Evolutionary conservation across 2,888 invertebrate species (phyloP), one percentile per base, ranked within the genome.

Genomic region (Proisotoma minuta): DNA sequence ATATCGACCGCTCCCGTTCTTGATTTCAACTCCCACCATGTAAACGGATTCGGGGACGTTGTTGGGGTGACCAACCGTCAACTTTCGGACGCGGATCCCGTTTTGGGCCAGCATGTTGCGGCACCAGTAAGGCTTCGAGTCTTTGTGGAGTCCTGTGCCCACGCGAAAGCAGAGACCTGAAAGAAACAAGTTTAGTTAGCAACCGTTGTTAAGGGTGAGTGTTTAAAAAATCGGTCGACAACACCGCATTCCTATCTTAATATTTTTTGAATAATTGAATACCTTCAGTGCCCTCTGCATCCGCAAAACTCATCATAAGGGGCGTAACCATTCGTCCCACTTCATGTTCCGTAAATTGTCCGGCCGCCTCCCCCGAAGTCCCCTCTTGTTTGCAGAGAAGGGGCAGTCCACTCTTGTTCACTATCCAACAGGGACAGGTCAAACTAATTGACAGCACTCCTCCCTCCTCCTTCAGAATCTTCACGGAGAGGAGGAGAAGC

Each of bases 331-430:
- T 90, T 71, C 96, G 48, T 18, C 67, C 73, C 5, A 69, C 84
- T 81, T 99, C 98, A 78, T 98, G 93, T 78, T 98, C 98, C 62
- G 87, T 87, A 77, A 89, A 91, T 80, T 97, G 97, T 1, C 96
- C 97, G 34, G 78, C 76, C 5, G 91, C 89, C 67, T 89, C 87
- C 26, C 80, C 77, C 12, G 84, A 83, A 15, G 86, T 85, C 0
- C 91, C 90, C 77, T 92, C 94, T 79, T 97, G 96, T 73, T 88
- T 86, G 78, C 96, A 94, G 59, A 99, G 88, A 65, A 99, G 80
- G n/a, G 98, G 97, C 65, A 99, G 81, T 0, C 97, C 97, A 4
- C 95, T 90, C 78, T 91, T 90, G 81, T 99, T 98, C 63, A 98
- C 86, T 71, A 99, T 84, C 97, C 97, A 98, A 80, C 88, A 95